Evolutionary conservation across 2,113 vertebrate genomes (phyloP), one percentile per base, ranked within the genome.

Genomic region (Diadophis punctatus): DNA sequence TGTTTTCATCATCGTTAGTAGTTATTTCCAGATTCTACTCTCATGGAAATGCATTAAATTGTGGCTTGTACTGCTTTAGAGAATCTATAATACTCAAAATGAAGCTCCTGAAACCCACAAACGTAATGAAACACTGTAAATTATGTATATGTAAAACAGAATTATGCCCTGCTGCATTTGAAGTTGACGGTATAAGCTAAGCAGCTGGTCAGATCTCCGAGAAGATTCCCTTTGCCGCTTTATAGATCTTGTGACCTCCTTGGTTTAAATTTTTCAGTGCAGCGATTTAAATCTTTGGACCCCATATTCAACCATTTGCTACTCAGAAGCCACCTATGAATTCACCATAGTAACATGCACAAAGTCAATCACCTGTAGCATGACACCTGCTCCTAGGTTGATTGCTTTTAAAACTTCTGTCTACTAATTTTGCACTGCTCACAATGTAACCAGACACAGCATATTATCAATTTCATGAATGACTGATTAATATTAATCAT

Each of bases 11-110:
- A 93, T 87, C 68, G 0, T 93, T 95, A 48, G n/a, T 55, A 51
- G 74, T 53, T 93, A 91, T 93, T 96, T 92, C 89, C 39, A 93
- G 95, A 91, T 22, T 58, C 80, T 30, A 18, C 87, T 93, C 94
- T 25, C 89, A 68, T 46, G 84, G 10, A 95, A 52, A 93, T 90
- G 1, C 0, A 1, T 86, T 94, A 94, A 16, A 85, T 63, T 95
- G 93, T 74, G 20, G 46, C 43, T 96, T 96, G 43, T 88, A 23
- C 4, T 93, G 89, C 58, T 84, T 90, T 12, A 27, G 34, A 58
- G 87, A 8, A 80, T 48, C 27, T 68, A 92, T 68, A 95, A 92
- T 68, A 94, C 6, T 91, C n/a, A 51, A 93, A 91, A 90, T 86
- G 80, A 4, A 7, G 80, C 34, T 51, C 91, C 93, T 95, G 74